Evolutionary conservation across 2,888 invertebrate genomes (phyloP), one percentile per base, ranked within the genome.

Genomic region (Caenorhabditis panamensis): DNA sequence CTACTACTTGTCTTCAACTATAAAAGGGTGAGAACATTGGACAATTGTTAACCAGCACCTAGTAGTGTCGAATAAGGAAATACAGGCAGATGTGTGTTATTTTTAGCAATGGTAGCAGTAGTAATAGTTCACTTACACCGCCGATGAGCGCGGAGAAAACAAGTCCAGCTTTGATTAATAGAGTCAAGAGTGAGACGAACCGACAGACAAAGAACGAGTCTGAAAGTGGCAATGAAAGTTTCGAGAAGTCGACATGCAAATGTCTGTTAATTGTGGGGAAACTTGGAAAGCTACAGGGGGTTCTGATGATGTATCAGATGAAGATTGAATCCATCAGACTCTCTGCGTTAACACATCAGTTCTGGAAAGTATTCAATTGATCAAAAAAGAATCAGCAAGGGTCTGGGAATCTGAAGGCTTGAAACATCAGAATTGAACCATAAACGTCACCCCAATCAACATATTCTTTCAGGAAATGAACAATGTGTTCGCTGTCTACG

Each of bases 401-500:
- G n/a, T n/a, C n/a, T n/a, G n/a, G n/a, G n/a, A n/a, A n/a, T 31
- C 31, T 31, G 31, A 31, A 31, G 9, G 4, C 31, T 31, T 31
- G 22, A 22, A 22, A 53, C 22, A 20, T 53, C 11, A 36, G 6
- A 36, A 5, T 8, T 36, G 36, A 11, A 36, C 36, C 5, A n/a
- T 69, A 24, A n/a, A n/a, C n/a, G n/a, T n/a, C n/a, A n/a, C n/a
- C n/a, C n/a, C n/a, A n/a, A n/a, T n/a, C n/a, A n/a, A n/a, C n/a
- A n/a, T n/a, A n/a, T 37, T 16, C 24, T 83, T 88, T 63, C 78
- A 90, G 90, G 99, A 99, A 93, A 95, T 99, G 56, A 94, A 95
- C 91, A 95, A 96, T 90, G 99, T 99, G 37, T 99, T 99, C 92
- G 95, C 95, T 86, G 96, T 96, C 0, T 99, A 99, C 89, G 97